Conservation (phyloP, 2,113 vertebrate genomes). For the Varanus komodoensis region DNA sequence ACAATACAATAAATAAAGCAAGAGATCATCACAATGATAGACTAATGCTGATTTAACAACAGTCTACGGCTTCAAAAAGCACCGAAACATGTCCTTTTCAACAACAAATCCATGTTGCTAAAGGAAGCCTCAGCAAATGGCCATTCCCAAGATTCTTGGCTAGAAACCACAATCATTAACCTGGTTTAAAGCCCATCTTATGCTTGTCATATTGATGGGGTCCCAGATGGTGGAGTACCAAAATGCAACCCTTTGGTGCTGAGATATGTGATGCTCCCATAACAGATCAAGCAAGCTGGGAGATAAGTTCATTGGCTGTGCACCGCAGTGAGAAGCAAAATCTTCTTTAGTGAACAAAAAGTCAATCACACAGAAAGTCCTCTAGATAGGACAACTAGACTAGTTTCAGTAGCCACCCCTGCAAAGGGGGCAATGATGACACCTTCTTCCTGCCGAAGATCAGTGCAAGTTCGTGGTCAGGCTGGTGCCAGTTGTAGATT, state of each 20-base stretch:
- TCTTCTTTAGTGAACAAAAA: not conserved
- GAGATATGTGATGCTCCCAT: not conserved
- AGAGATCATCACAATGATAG: not conserved
- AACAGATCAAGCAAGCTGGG: not conserved
- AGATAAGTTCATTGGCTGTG: not conserved
- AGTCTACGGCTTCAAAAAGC: not conserved
- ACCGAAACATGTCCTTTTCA: too few species aligned
- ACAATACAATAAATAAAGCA: too few species aligned
- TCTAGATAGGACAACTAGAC: not conserved
- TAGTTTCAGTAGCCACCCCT: not conserved
- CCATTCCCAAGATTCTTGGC: not conserved
- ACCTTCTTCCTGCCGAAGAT: not conserved
- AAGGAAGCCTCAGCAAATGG: not conserved
- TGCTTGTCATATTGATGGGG: not conserved
- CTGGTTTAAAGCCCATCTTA: not conserved
- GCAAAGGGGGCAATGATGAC: not conserved
- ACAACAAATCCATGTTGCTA: not conserved
- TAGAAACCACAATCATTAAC: not conserved
- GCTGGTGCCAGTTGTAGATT: conserved; percentile 13
- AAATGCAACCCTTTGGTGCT: not conserved
- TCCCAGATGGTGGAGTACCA: not conserved
- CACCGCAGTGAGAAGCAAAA: not conserved
- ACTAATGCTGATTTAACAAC: not conserved
- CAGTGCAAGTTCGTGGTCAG: conserved; percentile 16
- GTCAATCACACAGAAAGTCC: not conserved